phyloP scores from a whole-genome alignment of 1,140 invertebrate species.

The Orussus abietinus region DNA sequence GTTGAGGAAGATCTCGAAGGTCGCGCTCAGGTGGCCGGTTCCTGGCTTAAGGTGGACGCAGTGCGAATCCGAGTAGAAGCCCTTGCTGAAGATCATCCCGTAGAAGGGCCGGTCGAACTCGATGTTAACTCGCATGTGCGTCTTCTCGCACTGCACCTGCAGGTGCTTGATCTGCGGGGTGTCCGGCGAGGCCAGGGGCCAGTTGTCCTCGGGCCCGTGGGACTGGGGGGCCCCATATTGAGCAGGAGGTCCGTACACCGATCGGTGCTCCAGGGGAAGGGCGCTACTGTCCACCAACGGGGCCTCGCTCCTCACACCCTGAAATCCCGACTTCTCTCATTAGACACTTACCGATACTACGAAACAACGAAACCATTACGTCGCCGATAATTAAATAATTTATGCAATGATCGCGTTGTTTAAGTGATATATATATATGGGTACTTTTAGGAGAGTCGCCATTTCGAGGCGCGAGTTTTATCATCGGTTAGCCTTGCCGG shows the following conservation, averaged over 20 bases:
- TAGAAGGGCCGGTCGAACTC: conserved; percentile 93
- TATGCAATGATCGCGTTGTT: no score
- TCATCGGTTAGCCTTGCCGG: conserved; percentile 14
- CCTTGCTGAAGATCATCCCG: conserved; percentile 94
- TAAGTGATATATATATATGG: no score
- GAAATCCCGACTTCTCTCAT: conserved; percentile 28
- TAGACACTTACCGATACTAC: no score
- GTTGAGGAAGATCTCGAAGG: conserved; percentile 88
- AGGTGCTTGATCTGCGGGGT: conserved; percentile 88
- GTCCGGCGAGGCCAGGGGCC: conserved; percentile 78
- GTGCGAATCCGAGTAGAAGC: conserved; percentile 84
- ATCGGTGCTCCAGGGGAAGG: conserved; percentile 73
- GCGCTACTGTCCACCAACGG: conserved; percentile 73
- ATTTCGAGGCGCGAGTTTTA: conserved; percentile 9
- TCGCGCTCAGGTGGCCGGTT: conserved; percentile 82
- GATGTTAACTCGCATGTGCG: conserved; percentile 90
- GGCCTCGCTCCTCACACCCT: conserved; percentile 71
- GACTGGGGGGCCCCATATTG: conserved; percentile 58
- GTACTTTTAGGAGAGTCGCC: no score
- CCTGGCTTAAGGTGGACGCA: conserved; percentile 89
- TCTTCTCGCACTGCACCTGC: conserved; percentile 94
- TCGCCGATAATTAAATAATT: no score
- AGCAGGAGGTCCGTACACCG: conserved; percentile 69
- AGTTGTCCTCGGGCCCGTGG: conserved; percentile 66
- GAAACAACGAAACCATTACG: no score